Conservation (phyloP, 1,140 invertebrate species). For the Pogonomyrmex californicus region DNA sequence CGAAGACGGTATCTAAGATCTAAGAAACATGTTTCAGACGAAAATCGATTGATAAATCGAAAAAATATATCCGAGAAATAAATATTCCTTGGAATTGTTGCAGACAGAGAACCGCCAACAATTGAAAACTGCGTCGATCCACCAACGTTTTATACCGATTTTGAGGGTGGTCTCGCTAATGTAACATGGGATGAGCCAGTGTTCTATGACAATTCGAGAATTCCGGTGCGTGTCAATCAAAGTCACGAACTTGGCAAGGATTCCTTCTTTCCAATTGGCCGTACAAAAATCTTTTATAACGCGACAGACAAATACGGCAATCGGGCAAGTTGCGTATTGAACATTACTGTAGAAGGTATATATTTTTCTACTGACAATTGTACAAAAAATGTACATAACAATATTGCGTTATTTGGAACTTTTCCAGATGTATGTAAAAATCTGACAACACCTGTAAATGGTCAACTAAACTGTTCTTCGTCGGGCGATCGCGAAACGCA, state of each 20-base stretch:
- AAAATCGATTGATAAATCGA: background rate
- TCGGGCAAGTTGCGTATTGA: constrained; percentile 88
- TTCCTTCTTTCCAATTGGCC: constrained; percentile 88
- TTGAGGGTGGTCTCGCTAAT: constrained; percentile 80
- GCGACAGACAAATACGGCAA: constrained; percentile 89
- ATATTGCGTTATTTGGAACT: constrained; percentile 1
- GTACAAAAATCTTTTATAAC: constrained; percentile 88
- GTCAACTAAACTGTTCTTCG: constrained; percentile 87
- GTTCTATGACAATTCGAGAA: constrained; percentile 91
- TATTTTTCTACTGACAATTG: constrained; percentile 12
- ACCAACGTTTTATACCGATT: constrained; percentile 86
- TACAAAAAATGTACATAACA: background rate
- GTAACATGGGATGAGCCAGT: constrained; percentile 90
- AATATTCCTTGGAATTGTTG: constrained; percentile 52
- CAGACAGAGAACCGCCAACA: constrained; percentile 89
- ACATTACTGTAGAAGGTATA: constrained; percentile 90
- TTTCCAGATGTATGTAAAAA: constrained; percentile 87
- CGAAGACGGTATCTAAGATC: background rate
- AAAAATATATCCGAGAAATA: background rate
- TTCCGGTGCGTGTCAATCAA: constrained; percentile 81
- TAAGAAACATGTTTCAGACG: background rate
- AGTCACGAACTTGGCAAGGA: constrained; percentile 68
- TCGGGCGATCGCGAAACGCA: constrained; percentile 82
- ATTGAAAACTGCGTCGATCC: constrained; percentile 90
- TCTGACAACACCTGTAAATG: constrained; percentile 88